A percentile compares a stretch with the other conserved stretches of the same genome.
These are phyloP conservation scores for Tragopan temminckii DNA, from an alignment of 2,797 vertebrate genomes.

Conservation along the genomic window DNA sequence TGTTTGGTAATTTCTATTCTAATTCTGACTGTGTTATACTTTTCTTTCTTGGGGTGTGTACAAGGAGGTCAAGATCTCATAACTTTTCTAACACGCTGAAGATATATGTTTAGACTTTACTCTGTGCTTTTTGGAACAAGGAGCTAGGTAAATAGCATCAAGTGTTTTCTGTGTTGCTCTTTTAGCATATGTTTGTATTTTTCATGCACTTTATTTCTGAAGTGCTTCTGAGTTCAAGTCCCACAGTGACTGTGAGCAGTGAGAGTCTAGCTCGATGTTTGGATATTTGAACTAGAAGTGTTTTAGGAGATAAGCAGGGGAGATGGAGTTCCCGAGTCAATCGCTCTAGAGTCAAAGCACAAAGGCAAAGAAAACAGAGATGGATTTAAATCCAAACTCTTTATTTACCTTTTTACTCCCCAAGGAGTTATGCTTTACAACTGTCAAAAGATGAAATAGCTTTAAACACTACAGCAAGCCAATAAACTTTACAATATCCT, in stretches of 20 bases:
- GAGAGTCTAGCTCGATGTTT: background rate
- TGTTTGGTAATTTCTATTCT: background rate
- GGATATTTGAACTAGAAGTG: constrained; percentile 25
- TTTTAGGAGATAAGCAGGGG: background rate
- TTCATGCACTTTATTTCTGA: background rate
- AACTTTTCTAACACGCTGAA: background rate
- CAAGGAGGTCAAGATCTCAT: background rate
- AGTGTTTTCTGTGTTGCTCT: background rate
- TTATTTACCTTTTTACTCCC: constrained; percentile 45
- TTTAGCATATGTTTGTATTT: background rate
- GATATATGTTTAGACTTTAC: background rate
- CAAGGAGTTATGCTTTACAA: background rate
- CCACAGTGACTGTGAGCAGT: background rate
- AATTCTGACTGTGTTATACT: background rate
- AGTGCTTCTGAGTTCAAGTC: background rate
- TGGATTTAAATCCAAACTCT: constrained; percentile 41
- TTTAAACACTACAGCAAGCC: constrained; percentile 23
- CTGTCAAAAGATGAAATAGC: constrained; percentile 36
- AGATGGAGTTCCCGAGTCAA: background rate
- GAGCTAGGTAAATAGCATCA: background rate
- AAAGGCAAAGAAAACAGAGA: constrained; percentile 35
- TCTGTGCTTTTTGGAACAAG: background rate
- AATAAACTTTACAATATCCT: constrained; percentile 22
- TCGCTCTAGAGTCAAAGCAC: background rate
- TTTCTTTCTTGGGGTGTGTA: background rate